phyloP scores from a whole-genome alignment of 2,797 vertebrate species.

The Lindbergichthys nudifrons region DNA sequence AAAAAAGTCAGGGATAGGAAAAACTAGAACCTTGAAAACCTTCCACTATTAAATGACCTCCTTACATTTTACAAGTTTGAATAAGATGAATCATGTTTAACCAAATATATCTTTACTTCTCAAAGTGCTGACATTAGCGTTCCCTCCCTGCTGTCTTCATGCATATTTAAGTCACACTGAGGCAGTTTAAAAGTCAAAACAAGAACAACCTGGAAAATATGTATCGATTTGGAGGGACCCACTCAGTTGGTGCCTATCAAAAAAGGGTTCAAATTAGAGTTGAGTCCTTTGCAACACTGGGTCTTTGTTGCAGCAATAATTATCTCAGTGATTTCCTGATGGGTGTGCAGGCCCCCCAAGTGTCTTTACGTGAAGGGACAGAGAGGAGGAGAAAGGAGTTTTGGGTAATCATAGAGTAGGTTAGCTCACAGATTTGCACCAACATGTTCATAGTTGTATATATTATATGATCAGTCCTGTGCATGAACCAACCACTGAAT shows the following conservation, averaged over 20 bases:
- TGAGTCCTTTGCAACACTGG: not conserved
- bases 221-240: not conserved
- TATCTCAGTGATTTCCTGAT: not conserved
- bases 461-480: not conserved
- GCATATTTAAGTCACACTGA: not conserved
- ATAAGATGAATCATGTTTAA: not conserved
- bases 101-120: not conserved
- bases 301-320: not conserved
- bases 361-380: not conserved
- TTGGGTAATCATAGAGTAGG: conserved; percentile 1
- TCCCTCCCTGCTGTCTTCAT: not conserved
- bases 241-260: not conserved
- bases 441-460: not conserved
- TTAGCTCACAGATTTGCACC: not conserved
- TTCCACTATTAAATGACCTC: not conserved
- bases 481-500: not conserved
- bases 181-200: not conserved
- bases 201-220: not conserved
- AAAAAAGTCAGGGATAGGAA: conserved; percentile 4
- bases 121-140: not conserved
- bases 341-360: not conserved
- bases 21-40: not conserved
- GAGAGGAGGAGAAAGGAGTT: not conserved
- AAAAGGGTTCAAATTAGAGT: not conserved
- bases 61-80: not conserved